These are phyloP conservation scores for Anisognathus igniventris DNA, from an alignment of 2,797 vertebrate species.

Conservation along the genomic window DNA sequence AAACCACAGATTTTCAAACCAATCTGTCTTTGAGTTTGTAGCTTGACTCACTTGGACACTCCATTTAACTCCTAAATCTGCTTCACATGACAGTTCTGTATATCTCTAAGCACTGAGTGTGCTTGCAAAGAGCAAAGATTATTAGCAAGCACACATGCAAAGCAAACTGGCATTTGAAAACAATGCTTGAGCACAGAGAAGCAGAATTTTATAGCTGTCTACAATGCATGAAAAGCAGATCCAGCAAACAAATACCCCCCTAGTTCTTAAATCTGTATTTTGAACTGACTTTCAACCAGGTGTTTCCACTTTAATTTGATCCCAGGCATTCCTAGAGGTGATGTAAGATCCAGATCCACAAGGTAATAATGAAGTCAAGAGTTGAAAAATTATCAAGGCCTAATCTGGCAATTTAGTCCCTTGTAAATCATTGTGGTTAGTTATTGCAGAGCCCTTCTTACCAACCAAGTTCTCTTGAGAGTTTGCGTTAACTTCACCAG, in stretches of 20 bases:
- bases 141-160: neutral
- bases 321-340: slow-evolving; percentile 63
- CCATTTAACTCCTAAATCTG: neutral
- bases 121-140: neutral
- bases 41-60: neutral
- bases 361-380: slow-evolving; percentile 71
- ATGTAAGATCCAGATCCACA: slow-evolving; percentile 68
- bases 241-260: neutral
- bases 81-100: neutral
- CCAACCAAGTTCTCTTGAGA: slow-evolving; percentile 51
- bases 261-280: slow-evolving; percentile 40
- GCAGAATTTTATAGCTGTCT: neutral
- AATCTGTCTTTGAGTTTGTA: neutral
- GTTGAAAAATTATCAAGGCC: slow-evolving; percentile 69
- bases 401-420: slow-evolving; percentile 68
- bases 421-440: slow-evolving; percentile 65
- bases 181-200: neutral
- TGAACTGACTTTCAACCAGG: slow-evolving; percentile 59
- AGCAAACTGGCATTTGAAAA: neutral
- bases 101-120: neutral
- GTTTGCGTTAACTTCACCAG: slow-evolving; percentile 56
- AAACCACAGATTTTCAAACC: neutral
- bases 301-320: slow-evolving; percentile 72
- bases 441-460: slow-evolving; percentile 60
- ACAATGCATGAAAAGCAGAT: neutral